Percentiles rank a stretch among this genome's conserved stretches.
phyloP scores from a whole-genome alignment of 2,888 invertebrate genomes.

The Adelognathus sp. region DNA sequence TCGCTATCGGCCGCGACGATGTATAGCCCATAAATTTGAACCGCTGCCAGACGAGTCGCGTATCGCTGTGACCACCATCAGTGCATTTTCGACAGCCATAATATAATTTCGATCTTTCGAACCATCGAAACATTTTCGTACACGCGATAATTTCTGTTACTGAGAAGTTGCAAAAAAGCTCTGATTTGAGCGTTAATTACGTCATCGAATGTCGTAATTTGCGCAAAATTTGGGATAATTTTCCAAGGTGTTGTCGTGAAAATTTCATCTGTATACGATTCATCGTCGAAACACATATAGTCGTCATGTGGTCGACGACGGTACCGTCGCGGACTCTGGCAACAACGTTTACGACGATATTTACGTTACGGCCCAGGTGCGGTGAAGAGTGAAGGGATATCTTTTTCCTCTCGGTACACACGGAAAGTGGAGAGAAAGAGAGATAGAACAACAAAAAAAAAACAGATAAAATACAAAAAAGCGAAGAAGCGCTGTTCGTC shows the following conservation, averaged over 20 bases:
- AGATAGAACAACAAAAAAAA: not conserved
- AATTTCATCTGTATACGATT: not conserved
- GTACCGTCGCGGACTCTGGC: not conserved
- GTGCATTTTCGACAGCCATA: too few species aligned
- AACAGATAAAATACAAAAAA: slow-evolving; percentile 8
- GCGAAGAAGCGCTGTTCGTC: slow-evolving; percentile 15
- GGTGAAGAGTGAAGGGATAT: slow-evolving; percentile 29
- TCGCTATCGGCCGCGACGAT: slow-evolving; percentile 53
- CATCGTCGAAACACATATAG: not conserved
- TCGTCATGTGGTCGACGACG: slow-evolving; percentile 29
- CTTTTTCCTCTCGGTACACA: not conserved
- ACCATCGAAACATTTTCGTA: too few species aligned
- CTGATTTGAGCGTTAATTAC: too few species aligned
- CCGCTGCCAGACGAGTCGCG: not conserved
- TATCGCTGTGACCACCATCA: too few species aligned
- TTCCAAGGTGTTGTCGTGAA: not conserved
- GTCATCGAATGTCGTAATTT: too few species aligned
- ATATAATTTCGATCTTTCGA: too few species aligned
- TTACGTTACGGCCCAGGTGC: slow-evolving; percentile 15
- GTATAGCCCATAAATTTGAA: slow-evolving; percentile 42
- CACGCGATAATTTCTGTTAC: too few species aligned
- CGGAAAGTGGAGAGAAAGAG: slow-evolving; percentile 2
- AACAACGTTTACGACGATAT: not conserved
- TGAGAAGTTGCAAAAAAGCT: too few species aligned
- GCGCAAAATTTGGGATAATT: too few species aligned